phyloP scores from a whole-genome alignment of 2,113 vertebrate species.

The Rhynchopsitta pachyrhyncha region DNA sequence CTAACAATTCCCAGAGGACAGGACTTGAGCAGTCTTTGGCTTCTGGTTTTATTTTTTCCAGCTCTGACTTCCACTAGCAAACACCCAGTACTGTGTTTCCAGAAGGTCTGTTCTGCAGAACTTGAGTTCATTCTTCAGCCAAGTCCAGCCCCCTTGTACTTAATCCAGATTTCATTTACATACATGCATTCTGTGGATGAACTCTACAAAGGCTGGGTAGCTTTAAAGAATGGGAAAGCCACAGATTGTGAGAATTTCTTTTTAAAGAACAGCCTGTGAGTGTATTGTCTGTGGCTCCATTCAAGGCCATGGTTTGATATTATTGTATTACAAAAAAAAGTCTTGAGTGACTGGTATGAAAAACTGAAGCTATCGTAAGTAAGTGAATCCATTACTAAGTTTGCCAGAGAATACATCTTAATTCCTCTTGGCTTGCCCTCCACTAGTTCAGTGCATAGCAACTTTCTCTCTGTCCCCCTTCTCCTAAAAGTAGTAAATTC shows the following conservation, averaged over 20 bases:
- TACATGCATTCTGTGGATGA: background rate
- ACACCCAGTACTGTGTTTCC: background rate
- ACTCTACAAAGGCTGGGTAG: background rate
- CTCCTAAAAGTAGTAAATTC: background rate
- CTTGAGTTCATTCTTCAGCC: background rate
- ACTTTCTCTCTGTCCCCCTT: background rate
- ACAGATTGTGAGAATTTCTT: background rate
- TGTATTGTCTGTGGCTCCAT: background rate
- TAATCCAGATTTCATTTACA: background rate
- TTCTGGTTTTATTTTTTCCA: constrained; percentile 30
- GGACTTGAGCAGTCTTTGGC: background rate
- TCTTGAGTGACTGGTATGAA: background rate
- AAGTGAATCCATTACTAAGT: background rate
- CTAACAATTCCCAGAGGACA: background rate
- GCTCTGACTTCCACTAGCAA: background rate
- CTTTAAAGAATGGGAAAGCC: background rate
- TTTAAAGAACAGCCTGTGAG: background rate
- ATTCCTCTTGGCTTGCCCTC: background rate
- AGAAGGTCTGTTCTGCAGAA: constrained; percentile 18
- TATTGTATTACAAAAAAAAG: background rate
- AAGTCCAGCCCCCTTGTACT: background rate
- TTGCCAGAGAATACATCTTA: background rate
- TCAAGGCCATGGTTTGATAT: background rate
- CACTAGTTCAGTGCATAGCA: background rate
- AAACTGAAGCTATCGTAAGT: background rate